Percentiles rank a stretch among this genome's conserved stretches.
phyloP scores from a whole-genome alignment of 1,140 invertebrate species.

The Sycophila sp. region DNA sequence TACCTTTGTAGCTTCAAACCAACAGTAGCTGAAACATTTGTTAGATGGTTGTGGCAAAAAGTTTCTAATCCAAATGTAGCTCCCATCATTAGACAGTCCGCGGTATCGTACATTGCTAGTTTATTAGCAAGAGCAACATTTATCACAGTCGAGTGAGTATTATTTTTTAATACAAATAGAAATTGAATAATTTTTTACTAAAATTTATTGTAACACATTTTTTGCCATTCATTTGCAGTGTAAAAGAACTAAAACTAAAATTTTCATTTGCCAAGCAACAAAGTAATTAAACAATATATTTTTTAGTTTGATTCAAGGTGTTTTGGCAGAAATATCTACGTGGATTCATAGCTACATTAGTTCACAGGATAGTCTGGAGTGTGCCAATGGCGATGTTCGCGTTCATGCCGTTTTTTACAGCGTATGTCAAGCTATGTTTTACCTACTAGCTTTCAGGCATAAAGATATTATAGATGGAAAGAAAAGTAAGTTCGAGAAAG shows the following conservation, averaged over 20 bases:
- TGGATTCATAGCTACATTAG: constrained; percentile 84
- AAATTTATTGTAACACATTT: neutral
- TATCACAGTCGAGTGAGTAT: constrained; percentile 73
- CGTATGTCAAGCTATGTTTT: constrained; percentile 90
- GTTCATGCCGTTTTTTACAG: constrained; percentile 88
- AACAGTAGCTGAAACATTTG: constrained; percentile 74
- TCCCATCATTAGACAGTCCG: constrained; percentile 73
- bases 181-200: neutral
- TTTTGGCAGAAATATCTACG: constrained; percentile 72
- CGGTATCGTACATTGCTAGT: constrained; percentile 80
- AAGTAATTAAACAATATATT: constrained; percentile 32
- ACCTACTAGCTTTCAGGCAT: constrained; percentile 88
- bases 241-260: too few relatives aligned
- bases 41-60: constrained; percentile 81
- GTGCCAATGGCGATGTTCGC: constrained; percentile 67
- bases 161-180: neutral
- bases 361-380: constrained; percentile 67
- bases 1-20: constrained; percentile 77
- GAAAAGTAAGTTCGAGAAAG: constrained; percentile 73
- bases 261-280: too few relatives aligned
- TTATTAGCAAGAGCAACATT: constrained; percentile 77
- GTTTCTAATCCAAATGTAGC: constrained; percentile 74
- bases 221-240: neutral
- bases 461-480: constrained; percentile 81
- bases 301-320: constrained; percentile 72